Base-by-base conservation (phyloP, 1,140 invertebrate species). In the Elysia chlorotica region DNA sequence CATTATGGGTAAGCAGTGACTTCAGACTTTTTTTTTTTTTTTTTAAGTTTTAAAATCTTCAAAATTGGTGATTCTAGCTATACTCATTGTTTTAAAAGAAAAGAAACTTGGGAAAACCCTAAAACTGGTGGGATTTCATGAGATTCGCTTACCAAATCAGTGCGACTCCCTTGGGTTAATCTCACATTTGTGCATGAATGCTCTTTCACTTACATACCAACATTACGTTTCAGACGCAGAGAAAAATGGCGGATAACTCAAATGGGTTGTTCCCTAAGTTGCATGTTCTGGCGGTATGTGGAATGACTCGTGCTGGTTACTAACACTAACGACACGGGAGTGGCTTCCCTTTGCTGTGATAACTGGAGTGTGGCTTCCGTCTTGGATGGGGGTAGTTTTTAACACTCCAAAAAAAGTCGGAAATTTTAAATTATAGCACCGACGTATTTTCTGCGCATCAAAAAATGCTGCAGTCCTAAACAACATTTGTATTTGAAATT, bases 211-310 rank as follows among this genome's bases (percentile, higher is more conserved):
- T 10, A 48, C n/a, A 10, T n/a, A 48, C n/a, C 41, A 14, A n/a
- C 41, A 10, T 48, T 48, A 48, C 19, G 1, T 69, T 69, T 69
- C 67, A 69, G 67, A 69, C 23, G 30, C 6, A 23, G 25, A 59
- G 33, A 1, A n/a, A 59, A 69, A 54, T 35, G 33, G 31, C 28
- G 21, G 54, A 63, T 25, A 71, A 63, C 28, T 62, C 31, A 21
- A 62, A 62, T 48, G 69, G 59, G 36, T 48, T 71, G 69, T 71
- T 71, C 30, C 69, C 57, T 38, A 62, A 61, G 61, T 41, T 71
- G 69, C 69, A 71, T 71, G 69, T 17, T 0, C 30, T 48, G 59
- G 28, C 57, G 69, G 69, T 71, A 71, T 71, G 69, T 71, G n/a
- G n/a, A n/a, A n/a, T n/a, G 2, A 30, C 35, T 25, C 23, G 31